phyloP scores from a whole-genome alignment of 2,113 vertebrate species.

The Macaca fascicularis region T2T-MFA8v1.1 NC_088394.1:3002501-3003000 shows the following conservation, averaged over 20 bases:
- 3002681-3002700: constrained; percentile 98
- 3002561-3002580: neutral
- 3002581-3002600: constrained; percentile 78
- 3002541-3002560: neutral
- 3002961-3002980: constrained; percentile 95
- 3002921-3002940: constrained; percentile 96
- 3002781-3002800: neutral
- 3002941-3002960: constrained; percentile 97
- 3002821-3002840: neutral
- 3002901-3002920: constrained; percentile 96
- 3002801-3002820: neutral
- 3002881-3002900: constrained; percentile 81
- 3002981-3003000: constrained; percentile 97
- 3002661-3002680: constrained; percentile 94
- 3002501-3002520: constrained; percentile 90
- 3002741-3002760: fast-evolving
- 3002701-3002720: constrained; percentile 97
- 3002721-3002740: constrained; percentile 76
- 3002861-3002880: neutral
- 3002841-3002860: neutral
- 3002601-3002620: constrained; percentile 97
- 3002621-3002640: constrained; percentile 96
- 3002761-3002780: neutral
- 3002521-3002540: neutral
- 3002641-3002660: constrained; percentile 95